Percentiles rank a stretch among this genome's conserved stretches.
These are phyloP conservation scores for Esperia sulphurella DNA, from an alignment of 2,888 invertebrate species.

Conservation along the genomic window DNA sequence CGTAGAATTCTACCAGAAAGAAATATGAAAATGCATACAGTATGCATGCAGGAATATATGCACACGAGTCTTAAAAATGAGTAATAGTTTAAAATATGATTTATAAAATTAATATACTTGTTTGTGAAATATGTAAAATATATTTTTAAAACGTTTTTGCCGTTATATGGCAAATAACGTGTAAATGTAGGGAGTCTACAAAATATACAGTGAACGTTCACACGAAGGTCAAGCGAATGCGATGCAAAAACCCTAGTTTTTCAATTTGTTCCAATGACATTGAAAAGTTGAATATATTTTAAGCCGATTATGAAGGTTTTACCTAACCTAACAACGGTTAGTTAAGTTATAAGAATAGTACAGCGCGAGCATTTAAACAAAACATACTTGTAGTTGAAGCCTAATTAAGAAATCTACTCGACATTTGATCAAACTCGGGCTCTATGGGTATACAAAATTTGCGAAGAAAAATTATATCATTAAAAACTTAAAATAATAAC, in stretches of 20 bases:
- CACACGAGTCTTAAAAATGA: too few species aligned
- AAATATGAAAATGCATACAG: too few species aligned
- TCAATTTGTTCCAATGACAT: slow-evolving; percentile 48
- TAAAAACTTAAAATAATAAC: slow-evolving; percentile 39
- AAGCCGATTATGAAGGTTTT: slow-evolving; percentile 22
- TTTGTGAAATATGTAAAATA: too few species aligned
- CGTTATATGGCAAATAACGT: slow-evolving; percentile 5
- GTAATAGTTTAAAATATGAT: too few species aligned
- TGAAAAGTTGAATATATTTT: slow-evolving; percentile 33
- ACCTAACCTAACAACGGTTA: slow-evolving; percentile 17
- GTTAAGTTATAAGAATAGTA: slow-evolving; percentile 12
- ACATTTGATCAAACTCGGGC: slow-evolving; percentile 10
- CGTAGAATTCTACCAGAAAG: too few species aligned
- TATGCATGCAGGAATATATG: too few species aligned
- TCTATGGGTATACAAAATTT: slow-evolving; percentile 45
- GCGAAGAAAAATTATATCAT: slow-evolving; percentile 26
- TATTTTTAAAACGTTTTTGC: too few species aligned
- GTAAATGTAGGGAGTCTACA: slow-evolving; percentile 24
- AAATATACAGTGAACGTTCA: slow-evolving; percentile 48
- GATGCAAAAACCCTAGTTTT: slow-evolving; percentile 46
- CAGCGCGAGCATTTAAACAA: slow-evolving; percentile 22
- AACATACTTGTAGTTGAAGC: too few species aligned
- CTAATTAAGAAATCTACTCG: slow-evolving; percentile 19
- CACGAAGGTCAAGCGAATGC: slow-evolving; percentile 37
- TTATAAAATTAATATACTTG: too few species aligned